Conservation (phyloP, 2,113 vertebrate genomes). For the Monarcha castaneiventris region DNA sequence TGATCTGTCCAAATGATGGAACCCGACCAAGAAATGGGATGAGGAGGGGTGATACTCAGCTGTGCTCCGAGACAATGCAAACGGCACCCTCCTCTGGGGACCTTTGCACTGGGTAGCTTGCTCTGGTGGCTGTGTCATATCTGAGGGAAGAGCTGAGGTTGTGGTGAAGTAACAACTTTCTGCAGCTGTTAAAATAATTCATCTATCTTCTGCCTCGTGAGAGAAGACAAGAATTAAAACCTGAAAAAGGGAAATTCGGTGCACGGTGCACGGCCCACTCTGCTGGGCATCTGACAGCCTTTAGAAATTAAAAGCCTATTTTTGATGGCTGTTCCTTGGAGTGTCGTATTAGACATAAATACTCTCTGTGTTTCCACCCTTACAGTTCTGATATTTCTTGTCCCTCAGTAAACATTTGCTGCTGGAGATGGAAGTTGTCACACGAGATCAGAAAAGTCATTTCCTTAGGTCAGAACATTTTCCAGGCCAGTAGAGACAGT, state of each 20-base stretch:
- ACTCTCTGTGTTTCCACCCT: neutral
- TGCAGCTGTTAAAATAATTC: neutral
- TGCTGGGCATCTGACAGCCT: neutral
- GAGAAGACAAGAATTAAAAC: neutral
- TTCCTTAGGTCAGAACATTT: neutral
- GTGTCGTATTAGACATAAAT: neutral
- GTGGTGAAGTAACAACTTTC: neutral
- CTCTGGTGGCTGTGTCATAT: neutral
- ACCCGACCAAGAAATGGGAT: neutral
- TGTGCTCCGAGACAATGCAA: neutral
- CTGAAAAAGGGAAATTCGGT: neutral
- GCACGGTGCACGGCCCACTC: neutral
- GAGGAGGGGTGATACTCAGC: neutral
- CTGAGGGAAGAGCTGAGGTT: neutral
- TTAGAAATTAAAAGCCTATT: neutral
- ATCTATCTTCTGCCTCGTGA: neutral
- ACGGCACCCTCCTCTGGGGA: neutral
- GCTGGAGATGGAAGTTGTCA: neutral
- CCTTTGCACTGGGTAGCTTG: neutral
- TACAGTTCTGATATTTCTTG: neutral
- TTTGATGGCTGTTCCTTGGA: slow-evolving; percentile 15
- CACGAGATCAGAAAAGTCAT: neutral
- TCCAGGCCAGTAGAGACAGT: neutral
- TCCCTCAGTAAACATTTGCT: neutral
- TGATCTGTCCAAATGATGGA: neutral